Evolutionary conservation across 2,797 vertebrate species (phyloP).

Genomic region (Enteromius viviparus): DNA sequence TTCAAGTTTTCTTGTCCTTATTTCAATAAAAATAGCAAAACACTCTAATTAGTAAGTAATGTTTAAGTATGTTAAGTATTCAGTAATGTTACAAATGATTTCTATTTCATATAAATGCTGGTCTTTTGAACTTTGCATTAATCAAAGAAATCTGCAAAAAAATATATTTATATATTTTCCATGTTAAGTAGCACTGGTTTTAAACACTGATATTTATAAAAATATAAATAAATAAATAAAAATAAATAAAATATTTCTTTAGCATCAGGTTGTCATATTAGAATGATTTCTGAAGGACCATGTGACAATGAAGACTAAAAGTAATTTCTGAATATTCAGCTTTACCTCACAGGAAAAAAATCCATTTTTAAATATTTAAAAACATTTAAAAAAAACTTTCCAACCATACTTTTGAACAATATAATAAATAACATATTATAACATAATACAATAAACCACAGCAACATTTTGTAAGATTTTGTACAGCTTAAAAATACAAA

Average conservation of each 20-base stretch:
- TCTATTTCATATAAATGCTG: not conserved
- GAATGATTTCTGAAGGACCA: no score
- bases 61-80: no score
- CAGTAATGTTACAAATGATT: not conserved
- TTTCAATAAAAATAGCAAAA: not conserved
- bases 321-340: no score
- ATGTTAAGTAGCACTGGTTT: not conserved
- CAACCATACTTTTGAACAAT: not conserved
- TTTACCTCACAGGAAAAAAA: no score
- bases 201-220: not conserved
- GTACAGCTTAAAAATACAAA: no score
- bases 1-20: not conserved
- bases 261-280: no score
- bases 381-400: not conserved
- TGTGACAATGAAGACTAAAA: no score
- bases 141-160: not conserved
- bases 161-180: not conserved
- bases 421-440: not conserved
- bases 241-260: not conserved
- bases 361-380: not conserved
- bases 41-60: no score
- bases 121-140: not conserved
- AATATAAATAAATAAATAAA: no score
- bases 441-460: not conserved
- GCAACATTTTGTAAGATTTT: not conserved